Evolutionary conservation across 2,113 vertebrate species (phyloP).

Genomic region (Erinaceus europaeus): DNA sequence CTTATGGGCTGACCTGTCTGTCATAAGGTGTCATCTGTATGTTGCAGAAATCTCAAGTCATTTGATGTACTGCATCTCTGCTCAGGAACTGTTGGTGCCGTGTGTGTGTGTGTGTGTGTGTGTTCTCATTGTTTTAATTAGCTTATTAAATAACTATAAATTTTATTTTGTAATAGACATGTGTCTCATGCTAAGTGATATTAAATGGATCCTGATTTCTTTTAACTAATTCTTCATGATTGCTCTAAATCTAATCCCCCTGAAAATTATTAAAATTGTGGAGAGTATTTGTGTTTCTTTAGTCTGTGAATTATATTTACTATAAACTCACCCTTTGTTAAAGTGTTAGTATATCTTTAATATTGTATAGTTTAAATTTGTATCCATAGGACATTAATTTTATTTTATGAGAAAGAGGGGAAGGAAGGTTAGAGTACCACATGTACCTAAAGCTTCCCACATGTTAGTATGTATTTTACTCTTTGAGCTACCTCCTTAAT

Average conservation of each 20-base stretch:
- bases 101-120: not conserved
- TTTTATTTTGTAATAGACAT: not conserved
- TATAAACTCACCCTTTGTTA: not conserved
- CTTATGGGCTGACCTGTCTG: not conserved
- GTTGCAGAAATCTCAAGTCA: not conserved
- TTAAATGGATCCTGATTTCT: not conserved
- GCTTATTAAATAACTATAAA: not conserved
- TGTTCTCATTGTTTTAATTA: not conserved
- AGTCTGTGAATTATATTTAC: not conserved
- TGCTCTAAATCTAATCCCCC: not conserved
- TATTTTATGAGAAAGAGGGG: too few relatives aligned
- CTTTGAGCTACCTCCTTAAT: too few relatives aligned
- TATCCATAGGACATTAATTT: not conserved
- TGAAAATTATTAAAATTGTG: not conserved
- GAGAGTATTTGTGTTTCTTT: not conserved
- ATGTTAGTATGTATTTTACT: too few relatives aligned
- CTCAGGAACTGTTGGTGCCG: not conserved
- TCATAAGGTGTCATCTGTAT: not conserved
- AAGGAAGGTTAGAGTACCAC: too few relatives aligned
- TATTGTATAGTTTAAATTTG: not conserved
- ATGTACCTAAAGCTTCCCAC: too few relatives aligned
- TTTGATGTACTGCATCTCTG: fast-evolving
- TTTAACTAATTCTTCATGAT: not conserved
- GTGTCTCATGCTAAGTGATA: not conserved
- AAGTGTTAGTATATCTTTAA: not conserved